Base-by-base conservation (phyloP, 2,113 vertebrate genomes). In the Petroica traversi region DNA sequence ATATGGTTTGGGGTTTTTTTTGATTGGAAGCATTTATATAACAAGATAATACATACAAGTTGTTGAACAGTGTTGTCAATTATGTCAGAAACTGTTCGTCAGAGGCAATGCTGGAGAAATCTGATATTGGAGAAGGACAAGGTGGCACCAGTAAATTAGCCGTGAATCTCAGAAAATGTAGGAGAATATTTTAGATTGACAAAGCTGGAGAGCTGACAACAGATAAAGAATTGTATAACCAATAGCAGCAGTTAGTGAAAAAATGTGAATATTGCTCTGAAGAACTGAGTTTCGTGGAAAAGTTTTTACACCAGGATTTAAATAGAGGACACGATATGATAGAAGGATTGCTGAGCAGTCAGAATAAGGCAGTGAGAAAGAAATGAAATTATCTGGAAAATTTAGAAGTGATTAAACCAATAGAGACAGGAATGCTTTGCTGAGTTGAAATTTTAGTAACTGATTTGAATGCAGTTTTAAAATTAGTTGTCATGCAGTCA, bases 311-410 rank as follows among this genome's bases (percentile, higher is more conserved):
- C 62, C 31, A 81, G 49, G 36, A 23, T 85, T 74, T 89, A 88
- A 95, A 80, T 20, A n/a, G 28, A 41, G 79, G 52, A 55, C 15
- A 41, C 24, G 78, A 57, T 4, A 48, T 25, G 13, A 77, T 34
- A 68, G 46, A 63, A 41, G 33, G 36, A 66, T 57, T 92, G 66
- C 11, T 88, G 29, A 88, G 96, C 68, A 80, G n/a, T 24, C 48
- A 95, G 54, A 93, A 55, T 45, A 72, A 96, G 59, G n/a, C 36
- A 66, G 40, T 40, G 84, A 92, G 68, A 75, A 96, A 67, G n/a
- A 61, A 80, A 84, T 68, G 6, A 94, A 95, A 93, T 90, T 51
- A 92, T 85, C 12, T 83, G 79, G 77, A 95, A 96, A 95, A 91
- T 80, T 92, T 68, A 93, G 43, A 95, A 95, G 41, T 38, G 34